Evolutionary conservation across 2,113 vertebrate species (phyloP).

Genomic region (Dolichotis patagonum): DNA sequence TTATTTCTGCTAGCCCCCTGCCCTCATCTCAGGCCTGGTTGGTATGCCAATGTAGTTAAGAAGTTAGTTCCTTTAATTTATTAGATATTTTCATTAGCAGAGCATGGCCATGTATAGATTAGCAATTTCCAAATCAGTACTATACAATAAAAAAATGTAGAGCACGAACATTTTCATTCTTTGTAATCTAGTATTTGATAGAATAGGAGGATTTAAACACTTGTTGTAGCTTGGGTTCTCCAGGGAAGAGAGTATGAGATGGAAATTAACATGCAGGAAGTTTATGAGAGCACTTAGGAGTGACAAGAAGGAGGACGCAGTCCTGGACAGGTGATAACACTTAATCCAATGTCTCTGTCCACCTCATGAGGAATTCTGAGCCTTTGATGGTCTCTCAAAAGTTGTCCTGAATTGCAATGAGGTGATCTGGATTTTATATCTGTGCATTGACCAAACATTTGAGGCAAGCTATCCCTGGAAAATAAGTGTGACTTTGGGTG

Average conservation of each 20-base stretch:
- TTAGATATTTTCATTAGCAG: constrained; percentile 35
- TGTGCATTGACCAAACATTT: background rate
- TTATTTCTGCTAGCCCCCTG: background rate
- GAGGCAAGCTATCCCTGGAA: background rate
- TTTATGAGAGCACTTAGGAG: background rate
- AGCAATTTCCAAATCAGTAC: constrained; percentile 28
- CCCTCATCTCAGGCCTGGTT: background rate
- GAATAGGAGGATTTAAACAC: background rate
- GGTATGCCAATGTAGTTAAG: background rate
- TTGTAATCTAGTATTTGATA: background rate
- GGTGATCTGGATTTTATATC: background rate
- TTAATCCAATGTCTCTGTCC: background rate
- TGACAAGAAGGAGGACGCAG: background rate
- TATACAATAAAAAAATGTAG: background rate
- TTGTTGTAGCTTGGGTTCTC: background rate
- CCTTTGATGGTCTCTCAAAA: background rate
- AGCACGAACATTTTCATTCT: constrained; percentile 9
- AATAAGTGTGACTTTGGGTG: background rate
- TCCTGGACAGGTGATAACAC: background rate
- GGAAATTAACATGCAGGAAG: background rate
- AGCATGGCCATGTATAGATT: constrained; percentile 18
- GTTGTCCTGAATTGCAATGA: background rate
- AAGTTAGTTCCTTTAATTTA: background rate
- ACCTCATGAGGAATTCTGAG: background rate
- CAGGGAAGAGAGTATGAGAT: background rate